Evolutionary conservation across 2,797 vertebrate species (phyloP), one percentile per base, ranked within the genome.

Genomic region (Toxotes lorentzi): DNA sequence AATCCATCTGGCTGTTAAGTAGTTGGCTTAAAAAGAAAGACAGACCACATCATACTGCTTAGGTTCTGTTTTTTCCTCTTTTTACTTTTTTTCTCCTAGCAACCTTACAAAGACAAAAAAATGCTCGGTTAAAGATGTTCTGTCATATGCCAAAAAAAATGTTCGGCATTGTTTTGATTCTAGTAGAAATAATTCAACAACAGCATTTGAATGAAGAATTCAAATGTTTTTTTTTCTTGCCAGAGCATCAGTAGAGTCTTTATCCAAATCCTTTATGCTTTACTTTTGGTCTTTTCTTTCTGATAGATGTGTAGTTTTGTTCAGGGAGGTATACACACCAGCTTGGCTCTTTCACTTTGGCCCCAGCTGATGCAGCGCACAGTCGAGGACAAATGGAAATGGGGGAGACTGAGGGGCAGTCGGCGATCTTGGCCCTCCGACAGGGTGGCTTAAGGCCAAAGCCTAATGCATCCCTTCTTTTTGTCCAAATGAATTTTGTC

Each of bases 371-470:
- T 86, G 82, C 76, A 50, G 82, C 50, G 38, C 73, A 11, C 74
- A 73, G 88, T 79, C 32, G 67, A 84, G 78, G 88, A 89, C 88
- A 91, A 92, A 92, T 85, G 82, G 81, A 83, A 88, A 73, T 14
- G 30, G 71, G 82, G 70, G 78, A 62, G 81, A 88, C 65, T 30
- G 78, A 87, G 83, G 77, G 87, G 79, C 83, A 78, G 86, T 82
- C n/a, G 50, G 86, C 79, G 53, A 61, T 69, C 81, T 90, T 92
- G 91, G 92, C 90, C 82, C 83, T 83, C 81, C 88, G 92, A 95
- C 96, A 93, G 90, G 64, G 65, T 97, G 97, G 97, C 96, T 61
- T 35, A 74, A 88, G 86, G 95, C 97, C 96, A 97, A 85, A 81
- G 78, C 86, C 94, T 95, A 96, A 96, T 95, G 92, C 92, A 88